Conservation (phyloP, 1,140 invertebrate genomes). For the Trichogramma pretiosum region DNA sequence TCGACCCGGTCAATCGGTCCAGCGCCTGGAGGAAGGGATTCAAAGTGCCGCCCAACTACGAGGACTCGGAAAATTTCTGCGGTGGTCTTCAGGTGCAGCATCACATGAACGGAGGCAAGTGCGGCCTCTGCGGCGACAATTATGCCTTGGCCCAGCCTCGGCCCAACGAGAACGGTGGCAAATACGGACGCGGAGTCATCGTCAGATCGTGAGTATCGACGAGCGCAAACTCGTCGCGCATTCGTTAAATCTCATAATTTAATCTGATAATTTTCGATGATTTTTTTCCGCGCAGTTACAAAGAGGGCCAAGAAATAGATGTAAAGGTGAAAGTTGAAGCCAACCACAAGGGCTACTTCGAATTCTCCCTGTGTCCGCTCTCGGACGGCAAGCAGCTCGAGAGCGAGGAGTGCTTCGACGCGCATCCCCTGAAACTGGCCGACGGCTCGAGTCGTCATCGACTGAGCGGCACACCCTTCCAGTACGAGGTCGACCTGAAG, state of each 20-base stretch:
- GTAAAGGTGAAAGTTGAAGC: conserved; percentile 64
- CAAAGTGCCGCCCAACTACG: conserved; percentile 58
- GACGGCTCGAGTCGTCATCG: no score
- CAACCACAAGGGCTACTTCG: conserved; percentile 56
- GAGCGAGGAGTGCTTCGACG: conserved; percentile 53
- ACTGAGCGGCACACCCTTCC: no score
- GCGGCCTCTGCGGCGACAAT: conserved; percentile 52
- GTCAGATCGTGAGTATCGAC: conserved; percentile 31
- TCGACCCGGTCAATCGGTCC: conserved; percentile 56
- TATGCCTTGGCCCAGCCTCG: conserved; percentile 45
- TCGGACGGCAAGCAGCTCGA: conserved; percentile 38
- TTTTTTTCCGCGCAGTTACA: no score
- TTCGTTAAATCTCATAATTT: no score
- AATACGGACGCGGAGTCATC: conserved; percentile 49
- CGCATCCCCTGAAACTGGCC: conserved; percentile 48
- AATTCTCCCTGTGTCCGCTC: conserved; percentile 51
- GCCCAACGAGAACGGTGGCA: conserved; percentile 54
- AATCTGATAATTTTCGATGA: no score
- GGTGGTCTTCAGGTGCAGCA: conserved; percentile 46
- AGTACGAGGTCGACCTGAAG: no score
- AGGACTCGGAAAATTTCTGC: conserved; percentile 57
- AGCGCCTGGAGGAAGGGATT: conserved; percentile 63
- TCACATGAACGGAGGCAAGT: conserved; percentile 44
- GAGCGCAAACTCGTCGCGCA: no score
- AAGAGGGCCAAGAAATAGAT: conserved; percentile 50